Conservation (phyloP, 2,113 vertebrate genomes). For the Ctenomys sociabilis region DNA sequence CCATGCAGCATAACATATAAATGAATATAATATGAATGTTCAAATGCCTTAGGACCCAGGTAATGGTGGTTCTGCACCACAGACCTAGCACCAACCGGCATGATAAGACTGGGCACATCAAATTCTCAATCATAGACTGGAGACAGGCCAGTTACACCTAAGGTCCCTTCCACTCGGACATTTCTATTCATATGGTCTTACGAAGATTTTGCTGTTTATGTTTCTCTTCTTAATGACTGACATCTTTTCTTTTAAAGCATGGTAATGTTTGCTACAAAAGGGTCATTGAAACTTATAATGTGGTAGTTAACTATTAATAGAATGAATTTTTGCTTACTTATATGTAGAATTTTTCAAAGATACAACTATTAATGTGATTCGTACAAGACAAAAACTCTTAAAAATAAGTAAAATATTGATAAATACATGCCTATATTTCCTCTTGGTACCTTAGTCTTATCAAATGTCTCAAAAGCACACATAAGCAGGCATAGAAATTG, state of each 20-base stretch:
- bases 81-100: neutral
- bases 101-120: neutral
- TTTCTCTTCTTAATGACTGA: constrained; percentile 17
- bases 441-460: neutral
- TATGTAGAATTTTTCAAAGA: constrained; percentile 15
- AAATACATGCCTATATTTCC: neutral
- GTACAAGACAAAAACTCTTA: constrained; percentile 19
- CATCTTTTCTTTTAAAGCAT: neutral
- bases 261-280: constrained; percentile 13
- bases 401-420: constrained; percentile 4
- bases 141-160: neutral
- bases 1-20: neutral
- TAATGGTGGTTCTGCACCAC: neutral
- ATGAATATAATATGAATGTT: constrained; percentile 33
- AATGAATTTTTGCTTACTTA: constrained; percentile 35
- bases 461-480: neutral
- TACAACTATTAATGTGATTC: neutral
- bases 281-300: constrained; percentile 2
- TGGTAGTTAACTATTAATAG: constrained; percentile 40
- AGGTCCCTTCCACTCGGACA: neutral
- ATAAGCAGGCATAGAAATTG: neutral
- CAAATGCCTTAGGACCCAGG: neutral
- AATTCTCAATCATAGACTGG: neutral
- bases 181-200: neutral
- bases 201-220: neutral